Conservation (phyloP, 2,888 invertebrate genomes). For the Argynnis bischoffii region DNA sequence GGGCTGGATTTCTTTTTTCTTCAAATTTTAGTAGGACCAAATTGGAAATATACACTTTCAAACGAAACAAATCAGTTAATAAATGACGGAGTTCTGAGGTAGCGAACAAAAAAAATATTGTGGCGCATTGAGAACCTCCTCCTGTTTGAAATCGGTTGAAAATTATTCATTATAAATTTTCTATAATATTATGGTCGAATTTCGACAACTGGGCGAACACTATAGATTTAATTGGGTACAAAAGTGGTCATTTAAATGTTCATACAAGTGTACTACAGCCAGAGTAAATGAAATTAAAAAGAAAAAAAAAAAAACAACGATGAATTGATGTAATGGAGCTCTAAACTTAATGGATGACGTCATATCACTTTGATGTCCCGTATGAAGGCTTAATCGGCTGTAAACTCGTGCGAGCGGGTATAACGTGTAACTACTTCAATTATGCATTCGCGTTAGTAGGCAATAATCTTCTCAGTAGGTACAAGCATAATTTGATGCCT, state of each 20-base stretch:
- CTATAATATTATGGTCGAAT: no score
- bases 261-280: neutral
- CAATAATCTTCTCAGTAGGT: slow-evolving; percentile 25
- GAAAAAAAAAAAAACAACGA: slow-evolving; percentile 4
- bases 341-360: slow-evolving; percentile 33
- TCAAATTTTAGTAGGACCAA: no score
- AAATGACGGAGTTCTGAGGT: no score
- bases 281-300: slow-evolving; percentile 3
- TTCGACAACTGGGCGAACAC: no score
- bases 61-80: no score
- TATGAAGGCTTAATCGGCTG: slow-evolving; percentile 35
- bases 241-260: neutral
- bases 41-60: no score
- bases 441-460: slow-evolving; percentile 35
- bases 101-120: no score
- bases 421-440: slow-evolving; percentile 35
- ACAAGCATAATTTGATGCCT: slow-evolving; percentile 11
- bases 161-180: no score
- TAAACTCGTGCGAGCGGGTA: slow-evolving; percentile 29
- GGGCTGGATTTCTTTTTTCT: no score
- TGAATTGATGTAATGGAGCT: slow-evolving; percentile 17
- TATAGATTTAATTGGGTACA: no score
- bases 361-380: slow-evolving; percentile 38
- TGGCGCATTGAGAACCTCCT: no score
- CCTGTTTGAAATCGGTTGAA: no score